Evolutionary conservation across 2,113 vertebrate genomes (phyloP), one percentile per base, ranked within the genome.

Genomic region (Phylloscopus whistleri): DNA sequence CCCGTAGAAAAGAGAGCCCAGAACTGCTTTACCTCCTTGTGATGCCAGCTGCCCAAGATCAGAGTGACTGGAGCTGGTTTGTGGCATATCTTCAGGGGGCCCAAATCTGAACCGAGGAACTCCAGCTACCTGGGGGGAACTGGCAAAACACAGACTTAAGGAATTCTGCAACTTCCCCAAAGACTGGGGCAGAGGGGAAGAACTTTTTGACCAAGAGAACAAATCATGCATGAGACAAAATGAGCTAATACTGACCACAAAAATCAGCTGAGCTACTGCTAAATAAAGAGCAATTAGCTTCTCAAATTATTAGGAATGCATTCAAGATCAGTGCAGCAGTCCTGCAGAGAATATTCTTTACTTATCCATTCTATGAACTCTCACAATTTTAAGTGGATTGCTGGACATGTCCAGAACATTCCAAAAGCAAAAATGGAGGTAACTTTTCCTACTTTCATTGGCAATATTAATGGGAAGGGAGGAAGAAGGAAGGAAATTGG

Each of bases 11-110:
- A 84, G 8, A 22, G 67, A 91, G 60, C 4, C 17, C 23, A 77
- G 14, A 66, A 60, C 23, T 84, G 13, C 35, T 69, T 95, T 96
- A 99, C 99, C 99, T 99, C 99, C 99, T 98, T 99, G 99, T n/a
- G 99, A 99, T 23, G 99, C 98, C 23, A 99, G 98, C 83, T 99
- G 99, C 51, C 99, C 99, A 53, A 99, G 98, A 81, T 99, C 99
- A 39, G 99, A 99, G 84, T 99, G 99, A 26, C 99, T 99, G 23
- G 98, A 99, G 93, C 98, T 99, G 33, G 99, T 98, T 74, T 99
- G 99, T 21, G 98, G 98, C 97, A 99, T 93, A 28, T 99, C 99
- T 75, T 99, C 99, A 66, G 98, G 98, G 35, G 97, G 98, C 15
- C 98, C 99, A 90, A 99, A 99, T 64, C 99, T 98, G 96, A 99